A percentile compares a stretch with the other conserved stretches of the same genome.
These are phyloP conservation scores for Antechinus flavipes DNA, from an alignment of 2,113 vertebrate genomes.

Conservation along the genomic window DNA sequence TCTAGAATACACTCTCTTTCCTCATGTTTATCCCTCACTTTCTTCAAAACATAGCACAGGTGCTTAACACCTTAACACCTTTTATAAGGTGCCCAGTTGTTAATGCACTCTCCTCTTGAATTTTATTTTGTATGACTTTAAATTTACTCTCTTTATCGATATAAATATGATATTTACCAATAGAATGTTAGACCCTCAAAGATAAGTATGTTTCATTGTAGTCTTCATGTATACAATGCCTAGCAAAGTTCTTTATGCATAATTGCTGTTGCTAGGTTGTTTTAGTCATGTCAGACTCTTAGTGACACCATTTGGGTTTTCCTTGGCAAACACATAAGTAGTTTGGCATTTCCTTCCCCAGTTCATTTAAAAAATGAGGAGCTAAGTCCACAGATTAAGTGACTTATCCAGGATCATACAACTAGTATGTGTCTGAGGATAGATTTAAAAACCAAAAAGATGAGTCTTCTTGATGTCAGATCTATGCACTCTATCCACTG, in stretches of 20 bases:
- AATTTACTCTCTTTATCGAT: neutral
- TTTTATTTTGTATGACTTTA: neutral
- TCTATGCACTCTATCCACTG: neutral
- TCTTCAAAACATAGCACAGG: neutral
- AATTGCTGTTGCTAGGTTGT: neutral
- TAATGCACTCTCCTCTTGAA: neutral
- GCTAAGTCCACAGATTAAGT: neutral
- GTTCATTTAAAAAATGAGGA: no score
- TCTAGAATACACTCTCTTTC: neutral
- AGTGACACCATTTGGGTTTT: no score
- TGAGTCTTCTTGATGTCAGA: neutral
- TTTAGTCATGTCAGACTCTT: no score
- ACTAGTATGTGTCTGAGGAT: neutral
- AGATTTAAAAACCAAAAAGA: neutral
- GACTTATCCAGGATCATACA: neutral
- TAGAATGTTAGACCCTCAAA: neutral
- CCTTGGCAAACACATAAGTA: no score
- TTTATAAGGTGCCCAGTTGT: neutral
- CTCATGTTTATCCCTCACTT: neutral
- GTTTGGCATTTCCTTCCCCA: no score
- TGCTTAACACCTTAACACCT: neutral
- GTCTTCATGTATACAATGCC: neutral
- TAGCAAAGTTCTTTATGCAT: neutral
- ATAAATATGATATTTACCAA: neutral
- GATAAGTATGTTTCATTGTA: neutral